Evolutionary conservation across 2,113 vertebrate species (phyloP).

Genomic region (Lucifuga dentata): DNA sequence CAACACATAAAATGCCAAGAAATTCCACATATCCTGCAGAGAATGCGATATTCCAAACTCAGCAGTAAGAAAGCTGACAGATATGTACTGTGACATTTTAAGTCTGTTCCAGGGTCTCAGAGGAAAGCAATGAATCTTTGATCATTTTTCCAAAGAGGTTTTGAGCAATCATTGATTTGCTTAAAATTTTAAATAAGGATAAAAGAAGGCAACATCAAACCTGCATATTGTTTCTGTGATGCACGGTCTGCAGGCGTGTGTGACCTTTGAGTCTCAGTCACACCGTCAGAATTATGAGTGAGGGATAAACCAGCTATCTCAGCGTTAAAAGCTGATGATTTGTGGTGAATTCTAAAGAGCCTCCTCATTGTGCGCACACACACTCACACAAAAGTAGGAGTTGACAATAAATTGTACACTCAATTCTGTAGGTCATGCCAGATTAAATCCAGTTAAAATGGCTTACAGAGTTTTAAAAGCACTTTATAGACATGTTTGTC

Average conservation of each 20-base stretch:
- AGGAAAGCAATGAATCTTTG: neutral
- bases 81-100: constrained; percentile 2
- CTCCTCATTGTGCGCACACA: neutral
- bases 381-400: constrained; percentile 5
- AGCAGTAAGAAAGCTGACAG: constrained; percentile 6
- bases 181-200: constrained; percentile 18
- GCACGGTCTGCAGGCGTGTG: constrained; percentile 46
- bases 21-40: constrained; percentile 12
- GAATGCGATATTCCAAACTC: constrained; percentile 7
- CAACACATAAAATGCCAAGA: constrained; percentile 13
- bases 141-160: neutral
- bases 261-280: constrained; percentile 48
- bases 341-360: constrained; percentile 54
- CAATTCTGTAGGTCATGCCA: constrained; percentile 11
- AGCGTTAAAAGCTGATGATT: constrained; percentile 44
- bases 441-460: constrained; percentile 14
- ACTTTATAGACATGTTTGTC: too few relatives aligned
- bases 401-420: neutral
- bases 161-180: constrained; percentile 8
- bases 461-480: too few relatives aligned
- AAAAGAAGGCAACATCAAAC: constrained; percentile 22
- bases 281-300: constrained; percentile 59
- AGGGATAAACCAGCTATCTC: constrained; percentile 49
- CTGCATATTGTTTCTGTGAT: constrained; percentile 33
- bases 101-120: constrained; percentile 7